Conservation (phyloP, 2,797 vertebrate genomes). For the Lutjanus argentimaculatus region DNA sequence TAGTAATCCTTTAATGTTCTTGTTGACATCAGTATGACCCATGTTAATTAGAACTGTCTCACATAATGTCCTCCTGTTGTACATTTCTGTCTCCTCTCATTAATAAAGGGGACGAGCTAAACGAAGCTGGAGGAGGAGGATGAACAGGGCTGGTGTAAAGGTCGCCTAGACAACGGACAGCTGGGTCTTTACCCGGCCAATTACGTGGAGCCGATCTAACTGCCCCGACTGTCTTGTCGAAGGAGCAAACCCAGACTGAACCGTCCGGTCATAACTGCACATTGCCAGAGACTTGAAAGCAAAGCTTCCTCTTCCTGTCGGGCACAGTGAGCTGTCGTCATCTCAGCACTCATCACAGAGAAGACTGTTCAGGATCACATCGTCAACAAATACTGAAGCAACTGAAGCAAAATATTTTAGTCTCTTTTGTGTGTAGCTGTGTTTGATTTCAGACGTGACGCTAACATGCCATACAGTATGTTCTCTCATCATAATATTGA, state of each 20-base stretch:
- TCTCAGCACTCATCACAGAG: constrained; percentile 57
- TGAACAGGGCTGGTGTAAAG: constrained; percentile 98
- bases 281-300: constrained; percentile 80
- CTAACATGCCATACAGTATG: constrained; percentile 71
- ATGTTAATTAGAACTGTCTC: not conserved
- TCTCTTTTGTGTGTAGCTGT: constrained; percentile 69
- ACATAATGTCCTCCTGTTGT: constrained; percentile 4
- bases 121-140: constrained; percentile 98
- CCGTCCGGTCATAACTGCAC: constrained; percentile 87
- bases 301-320: constrained; percentile 68
- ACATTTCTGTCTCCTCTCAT: constrained; percentile 30
- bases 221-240: constrained; percentile 56
- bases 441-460: constrained; percentile 68
- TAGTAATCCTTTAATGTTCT: not conserved
- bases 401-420: constrained; percentile 55
- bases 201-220: constrained; percentile 94
- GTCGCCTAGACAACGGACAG: constrained; percentile 93
- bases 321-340: constrained; percentile 70
- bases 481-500: constrained; percentile 63
- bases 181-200: constrained; percentile 97
- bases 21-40: not conserved
- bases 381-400: constrained; percentile 52
- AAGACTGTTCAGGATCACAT: constrained; percentile 47
- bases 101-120: constrained; percentile 92
- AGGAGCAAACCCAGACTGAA: constrained; percentile 86